A percentile compares a stretch with the other conserved stretches of the same genome.
phyloP scores from a whole-genome alignment of 2,888 invertebrate genomes.

The Caenorhabditis imperialis region DNA sequence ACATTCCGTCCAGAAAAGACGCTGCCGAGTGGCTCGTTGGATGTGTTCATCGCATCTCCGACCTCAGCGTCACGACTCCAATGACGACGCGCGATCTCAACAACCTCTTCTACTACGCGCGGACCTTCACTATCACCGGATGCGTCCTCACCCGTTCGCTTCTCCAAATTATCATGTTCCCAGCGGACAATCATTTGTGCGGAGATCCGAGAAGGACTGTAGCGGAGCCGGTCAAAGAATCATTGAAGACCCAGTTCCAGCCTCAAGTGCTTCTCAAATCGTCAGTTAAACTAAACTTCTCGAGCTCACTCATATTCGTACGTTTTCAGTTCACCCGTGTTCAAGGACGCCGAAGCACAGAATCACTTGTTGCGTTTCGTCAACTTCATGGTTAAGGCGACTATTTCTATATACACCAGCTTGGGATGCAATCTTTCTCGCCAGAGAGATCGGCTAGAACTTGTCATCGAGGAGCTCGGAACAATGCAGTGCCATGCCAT shows the following conservation, averaged over 20 bases:
- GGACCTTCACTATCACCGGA: conserved; percentile 36
- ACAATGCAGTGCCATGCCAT: conserved; percentile 89
- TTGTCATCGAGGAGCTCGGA: conserved; percentile 91
- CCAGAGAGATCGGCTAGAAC: conserved; percentile 92
- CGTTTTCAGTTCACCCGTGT: conserved; percentile 27
- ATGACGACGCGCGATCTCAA: conserved; percentile 18
- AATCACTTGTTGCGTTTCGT: conserved; percentile 13
- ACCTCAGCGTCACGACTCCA: conserved; percentile 1
- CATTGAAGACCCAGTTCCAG: conserved; percentile 25
- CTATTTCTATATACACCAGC: conserved; percentile 24
- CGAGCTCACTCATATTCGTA: too few species aligned
- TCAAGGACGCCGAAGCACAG: conserved; percentile 1
- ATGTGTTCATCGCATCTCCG: neutral
- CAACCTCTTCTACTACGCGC: conserved; percentile 40
- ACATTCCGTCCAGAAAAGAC: conserved; percentile 41
- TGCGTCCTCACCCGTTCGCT: conserved; percentile 93
- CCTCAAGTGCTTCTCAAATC: conserved; percentile 41
- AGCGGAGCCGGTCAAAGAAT: conserved; percentile 21
- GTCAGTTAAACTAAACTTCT: too few species aligned
- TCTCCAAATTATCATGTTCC: conserved; percentile 79
- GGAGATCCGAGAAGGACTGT: conserved; percentile 29
- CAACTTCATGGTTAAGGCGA: conserved; percentile 11
- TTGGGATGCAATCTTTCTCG: conserved; percentile 90
- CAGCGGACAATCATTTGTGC: conserved; percentile 54
- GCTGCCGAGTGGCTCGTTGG: conserved; percentile 6